Evolutionary conservation across 2,113 vertebrate species (phyloP).

Genomic region (Origma solitaria): DNA sequence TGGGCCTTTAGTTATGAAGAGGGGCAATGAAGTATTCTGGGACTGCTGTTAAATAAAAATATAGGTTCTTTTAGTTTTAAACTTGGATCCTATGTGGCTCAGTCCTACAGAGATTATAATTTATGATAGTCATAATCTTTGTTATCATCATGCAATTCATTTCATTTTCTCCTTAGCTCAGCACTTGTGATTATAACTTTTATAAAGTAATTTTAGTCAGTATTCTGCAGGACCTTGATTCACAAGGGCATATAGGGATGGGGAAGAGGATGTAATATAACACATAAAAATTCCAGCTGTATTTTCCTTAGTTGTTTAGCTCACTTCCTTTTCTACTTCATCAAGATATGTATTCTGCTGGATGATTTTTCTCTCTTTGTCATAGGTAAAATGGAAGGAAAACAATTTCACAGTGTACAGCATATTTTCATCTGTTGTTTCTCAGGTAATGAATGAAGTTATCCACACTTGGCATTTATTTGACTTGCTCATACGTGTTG

Average conservation of each 20-base stretch:
- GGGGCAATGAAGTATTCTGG: not conserved
- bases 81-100: not conserved
- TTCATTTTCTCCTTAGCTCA: constrained; percentile 20
- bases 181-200: constrained; percentile 6
- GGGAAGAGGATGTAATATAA: not conserved
- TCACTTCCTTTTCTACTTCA: not conserved
- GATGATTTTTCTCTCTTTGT: not conserved
- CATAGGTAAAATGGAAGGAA: not conserved
- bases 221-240: not conserved
- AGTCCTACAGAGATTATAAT: not conserved
- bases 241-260: not conserved
- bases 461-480: not conserved
- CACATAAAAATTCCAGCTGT: not conserved
- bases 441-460: not conserved
- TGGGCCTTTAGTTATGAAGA: not conserved
- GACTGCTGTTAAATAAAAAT: not conserved
- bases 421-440: not conserved
- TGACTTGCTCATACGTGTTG: not conserved
- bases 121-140: not conserved
- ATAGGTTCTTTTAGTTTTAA: not conserved
- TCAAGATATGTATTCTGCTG: not conserved
- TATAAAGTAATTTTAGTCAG: not conserved
- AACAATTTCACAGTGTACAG: not conserved
- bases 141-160: not conserved
- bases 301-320: not conserved